Evolutionary conservation across 2,888 invertebrate species (phyloP).

Genomic region (Hedya salicella): DNA sequence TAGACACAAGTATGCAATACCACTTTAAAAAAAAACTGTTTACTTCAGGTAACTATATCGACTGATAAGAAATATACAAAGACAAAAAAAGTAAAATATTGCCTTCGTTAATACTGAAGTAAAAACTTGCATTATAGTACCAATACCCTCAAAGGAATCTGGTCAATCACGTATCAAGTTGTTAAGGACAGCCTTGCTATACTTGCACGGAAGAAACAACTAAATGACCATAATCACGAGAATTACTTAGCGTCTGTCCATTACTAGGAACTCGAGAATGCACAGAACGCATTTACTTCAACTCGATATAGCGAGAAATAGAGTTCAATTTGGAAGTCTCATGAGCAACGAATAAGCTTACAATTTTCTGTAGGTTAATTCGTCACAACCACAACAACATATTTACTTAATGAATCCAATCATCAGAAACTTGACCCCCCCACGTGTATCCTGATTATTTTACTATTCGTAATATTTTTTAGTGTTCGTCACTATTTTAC

Average conservation of each 20-base stretch:
- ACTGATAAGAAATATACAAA: not conserved
- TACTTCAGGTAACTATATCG: too few species aligned
- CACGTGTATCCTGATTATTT: constrained; percentile 13
- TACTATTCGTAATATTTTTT: not conserved
- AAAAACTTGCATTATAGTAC: constrained; percentile 32
- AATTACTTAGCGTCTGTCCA: constrained; percentile 14
- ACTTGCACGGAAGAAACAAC: constrained; percentile 39
- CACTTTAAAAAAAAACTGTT: too few species aligned
- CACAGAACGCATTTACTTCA: not conserved
- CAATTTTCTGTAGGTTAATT: constrained; percentile 11
- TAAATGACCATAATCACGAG: constrained; percentile 40
- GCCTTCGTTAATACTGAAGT: not conserved
- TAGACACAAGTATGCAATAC: too few species aligned
- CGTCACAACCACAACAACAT: not conserved
- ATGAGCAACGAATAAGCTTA: not conserved
- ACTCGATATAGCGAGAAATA: not conserved
- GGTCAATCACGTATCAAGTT: constrained; percentile 47
- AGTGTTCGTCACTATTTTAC: too few species aligned
- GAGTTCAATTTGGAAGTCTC: constrained; percentile 1
- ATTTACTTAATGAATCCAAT: constrained; percentile 13
- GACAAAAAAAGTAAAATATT: constrained; percentile 1
- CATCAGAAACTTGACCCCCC: constrained; percentile 30
- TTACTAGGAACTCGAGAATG: constrained; percentile 9
- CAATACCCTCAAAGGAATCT: constrained; percentile 45
- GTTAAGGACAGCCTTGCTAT: constrained; percentile 34